Percentiles rank a stretch among this genome's conserved stretches.
These are phyloP conservation scores for Brachionus koreanus DNA, from an alignment of 1,140 invertebrate species.

Conservation along the genomic window DNA sequence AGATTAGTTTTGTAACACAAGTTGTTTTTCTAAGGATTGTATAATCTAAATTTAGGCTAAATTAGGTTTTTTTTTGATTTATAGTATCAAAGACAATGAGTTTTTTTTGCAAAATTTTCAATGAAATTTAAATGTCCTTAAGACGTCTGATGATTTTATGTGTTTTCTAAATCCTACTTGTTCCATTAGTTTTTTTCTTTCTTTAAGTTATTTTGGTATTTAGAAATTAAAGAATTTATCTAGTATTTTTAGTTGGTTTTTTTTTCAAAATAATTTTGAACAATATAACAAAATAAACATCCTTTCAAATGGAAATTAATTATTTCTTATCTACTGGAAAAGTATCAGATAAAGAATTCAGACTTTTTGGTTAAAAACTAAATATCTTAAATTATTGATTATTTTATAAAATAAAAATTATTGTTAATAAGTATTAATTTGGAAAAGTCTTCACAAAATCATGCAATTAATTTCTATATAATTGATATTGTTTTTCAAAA, in stretches of 20 bases:
- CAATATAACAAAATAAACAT: not conserved
- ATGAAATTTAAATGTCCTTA: not conserved
- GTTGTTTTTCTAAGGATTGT: slow-evolving; percentile 29
- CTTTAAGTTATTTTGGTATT: not conserved
- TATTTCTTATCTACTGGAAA: not conserved
- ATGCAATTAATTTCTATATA: too few relatives aligned
- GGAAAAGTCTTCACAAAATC: too few relatives aligned
- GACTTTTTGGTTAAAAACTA: not conserved
- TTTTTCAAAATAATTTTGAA: not conserved
- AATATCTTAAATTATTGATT: not conserved
- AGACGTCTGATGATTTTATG: not conserved
- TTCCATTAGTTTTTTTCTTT: not conserved
- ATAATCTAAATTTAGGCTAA: slow-evolving; percentile 15
- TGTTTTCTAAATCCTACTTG: not conserved
- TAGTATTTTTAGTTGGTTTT: not conserved
- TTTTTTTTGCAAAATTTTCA: not conserved
- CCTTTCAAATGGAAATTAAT: not conserved
- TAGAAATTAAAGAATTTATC: not conserved
- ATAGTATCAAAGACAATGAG: not conserved
- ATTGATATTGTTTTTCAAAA: too few relatives aligned
- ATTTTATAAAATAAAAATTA: not conserved
- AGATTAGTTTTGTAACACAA: slow-evolving; percentile 30
- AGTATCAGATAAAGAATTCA: not conserved
- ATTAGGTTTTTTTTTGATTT: not conserved
- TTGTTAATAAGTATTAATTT: too few relatives aligned